A percentile compares a stretch with the other conserved stretches of the same genome.
phyloP scores from a whole-genome alignment of 2,888 invertebrate species.

The Dendrolimus houi region DNA sequence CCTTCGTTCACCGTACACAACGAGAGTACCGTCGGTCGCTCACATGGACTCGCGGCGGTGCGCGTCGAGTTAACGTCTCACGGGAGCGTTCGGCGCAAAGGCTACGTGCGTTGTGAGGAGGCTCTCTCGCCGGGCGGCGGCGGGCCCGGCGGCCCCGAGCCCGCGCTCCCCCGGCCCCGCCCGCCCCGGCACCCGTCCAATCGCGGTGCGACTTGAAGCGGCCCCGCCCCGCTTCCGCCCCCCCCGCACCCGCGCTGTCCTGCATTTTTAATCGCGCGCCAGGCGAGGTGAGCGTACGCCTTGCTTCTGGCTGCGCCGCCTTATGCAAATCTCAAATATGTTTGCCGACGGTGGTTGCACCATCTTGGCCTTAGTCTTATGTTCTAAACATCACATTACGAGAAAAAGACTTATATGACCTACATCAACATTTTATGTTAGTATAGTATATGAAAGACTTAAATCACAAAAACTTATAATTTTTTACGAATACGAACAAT shows the following conservation, averaged over 20 bases:
- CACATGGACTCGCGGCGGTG: conserved; percentile 71
- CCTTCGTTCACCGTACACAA: conserved; percentile 69
- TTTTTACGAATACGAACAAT: too few relatives aligned
- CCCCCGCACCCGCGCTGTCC: conserved; percentile 58
- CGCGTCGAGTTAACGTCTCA: conserved; percentile 48
- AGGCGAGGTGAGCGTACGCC: conserved; percentile 59
- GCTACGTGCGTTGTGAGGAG: conserved; percentile 70
- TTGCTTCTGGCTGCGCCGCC: conserved; percentile 47
- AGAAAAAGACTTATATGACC: too few relatives aligned
- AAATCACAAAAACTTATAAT: too few relatives aligned
- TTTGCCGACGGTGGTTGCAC: conserved; percentile 67
- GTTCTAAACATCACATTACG: conserved; percentile 34
- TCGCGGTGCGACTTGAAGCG: conserved; percentile 20
- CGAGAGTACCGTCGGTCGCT: conserved; percentile 67
- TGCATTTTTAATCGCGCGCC: conserved; percentile 73
- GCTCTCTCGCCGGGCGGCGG: conserved; percentile 55
- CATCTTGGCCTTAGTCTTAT: conserved; percentile 50
- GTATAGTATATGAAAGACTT: too few relatives aligned
- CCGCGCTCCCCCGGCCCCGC: conserved; percentile 36
- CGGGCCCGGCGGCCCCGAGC: conserved; percentile 35
- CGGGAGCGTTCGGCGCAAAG: conserved; percentile 67
- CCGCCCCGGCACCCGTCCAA: conserved; percentile 33
- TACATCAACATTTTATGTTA: too few relatives aligned
- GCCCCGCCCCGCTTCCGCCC: conserved; percentile 57
- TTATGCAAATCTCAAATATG: conserved; percentile 70